Conservation (phyloP, 2,888 invertebrate genomes). For the Cephus runcator region DNA sequence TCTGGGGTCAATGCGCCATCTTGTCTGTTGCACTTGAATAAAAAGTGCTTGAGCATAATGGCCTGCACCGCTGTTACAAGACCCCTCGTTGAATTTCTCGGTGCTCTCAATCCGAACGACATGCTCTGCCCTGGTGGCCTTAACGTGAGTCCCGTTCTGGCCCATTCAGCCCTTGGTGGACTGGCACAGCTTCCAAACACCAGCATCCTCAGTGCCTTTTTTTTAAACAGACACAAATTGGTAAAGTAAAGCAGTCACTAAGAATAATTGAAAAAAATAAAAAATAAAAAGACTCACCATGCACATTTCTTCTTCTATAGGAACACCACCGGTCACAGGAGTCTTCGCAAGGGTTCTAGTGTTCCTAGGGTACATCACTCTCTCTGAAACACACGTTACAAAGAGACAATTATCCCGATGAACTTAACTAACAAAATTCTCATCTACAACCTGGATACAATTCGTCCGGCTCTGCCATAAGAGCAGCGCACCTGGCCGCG, state of each 20-base stretch:
- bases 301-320: conserved; percentile 74
- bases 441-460: conserved; percentile 52
- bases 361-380: conserved; percentile 72
- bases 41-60: conserved; percentile 75
- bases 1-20: conserved; percentile 69
- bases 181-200: conserved; percentile 76
- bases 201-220: conserved; percentile 72
- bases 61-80: conserved; percentile 76
- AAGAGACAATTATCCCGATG: background rate
- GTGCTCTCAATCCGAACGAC: conserved; percentile 75
- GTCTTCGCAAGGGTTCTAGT: conserved; percentile 68
- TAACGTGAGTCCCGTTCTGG: conserved; percentile 75
- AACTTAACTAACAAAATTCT: background rate
- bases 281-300: conserved; percentile 67
- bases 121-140: conserved; percentile 70
- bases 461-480: conserved; percentile 59
- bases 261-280: background rate
- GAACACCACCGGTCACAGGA: conserved; percentile 72
- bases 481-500: conserved; percentile 53
- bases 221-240: background rate
- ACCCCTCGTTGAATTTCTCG: conserved; percentile 74
- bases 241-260: background rate
- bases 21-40: conserved; percentile 67
- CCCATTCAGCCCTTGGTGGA: conserved; percentile 79
- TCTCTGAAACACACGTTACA: conserved; percentile 66